Percentiles rank a stretch among this genome's conserved stretches.
phyloP scores from a whole-genome alignment of 2,888 invertebrate genomes.

The Drosophila kanekoi region DNA sequence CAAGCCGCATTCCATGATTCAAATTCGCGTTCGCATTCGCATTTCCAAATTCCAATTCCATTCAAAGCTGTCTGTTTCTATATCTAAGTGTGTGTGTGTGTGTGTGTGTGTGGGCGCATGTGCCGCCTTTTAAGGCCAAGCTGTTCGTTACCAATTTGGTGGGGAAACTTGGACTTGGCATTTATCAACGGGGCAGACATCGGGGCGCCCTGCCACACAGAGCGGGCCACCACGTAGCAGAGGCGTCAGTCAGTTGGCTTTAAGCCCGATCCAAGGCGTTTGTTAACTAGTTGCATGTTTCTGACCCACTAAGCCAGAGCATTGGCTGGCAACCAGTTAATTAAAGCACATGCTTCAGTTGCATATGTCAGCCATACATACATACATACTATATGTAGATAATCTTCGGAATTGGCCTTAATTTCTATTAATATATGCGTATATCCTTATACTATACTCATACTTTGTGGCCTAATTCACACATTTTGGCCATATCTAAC shows the following conservation, averaged over 20 bases:
- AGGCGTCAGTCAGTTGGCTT: neutral
- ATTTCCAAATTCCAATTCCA: slow-evolving; percentile 51
- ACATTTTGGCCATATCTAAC: too few relatives aligned
- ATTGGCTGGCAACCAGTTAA: too few relatives aligned
- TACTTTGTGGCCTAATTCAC: too few relatives aligned
- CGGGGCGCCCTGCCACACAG: slow-evolving; percentile 48
- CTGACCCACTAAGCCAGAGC: too few relatives aligned
- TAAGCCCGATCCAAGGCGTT: neutral
- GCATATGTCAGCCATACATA: too few relatives aligned
- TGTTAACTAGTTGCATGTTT: too few relatives aligned
- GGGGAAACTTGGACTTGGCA: neutral
- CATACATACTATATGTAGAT: too few relatives aligned
- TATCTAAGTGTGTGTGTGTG: neutral
- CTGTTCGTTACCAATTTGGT: slow-evolving; percentile 11
- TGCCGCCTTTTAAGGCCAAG: slow-evolving; percentile 44
- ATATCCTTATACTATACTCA: too few relatives aligned
- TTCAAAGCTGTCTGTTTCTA: slow-evolving; percentile 36
- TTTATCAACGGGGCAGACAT: slow-evolving; percentile 43
- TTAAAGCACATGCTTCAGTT: too few relatives aligned
- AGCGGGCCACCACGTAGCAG: slow-evolving; percentile 2
- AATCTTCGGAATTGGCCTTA: too few relatives aligned
- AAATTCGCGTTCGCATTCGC: slow-evolving; percentile 27
- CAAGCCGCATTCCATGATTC: slow-evolving; percentile 31
- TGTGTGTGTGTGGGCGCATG: slow-evolving; percentile 27
- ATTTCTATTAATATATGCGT: too few relatives aligned